Conservation (phyloP, 1,140 invertebrate genomes). For the Yoshiicerus persimilis region DNA sequence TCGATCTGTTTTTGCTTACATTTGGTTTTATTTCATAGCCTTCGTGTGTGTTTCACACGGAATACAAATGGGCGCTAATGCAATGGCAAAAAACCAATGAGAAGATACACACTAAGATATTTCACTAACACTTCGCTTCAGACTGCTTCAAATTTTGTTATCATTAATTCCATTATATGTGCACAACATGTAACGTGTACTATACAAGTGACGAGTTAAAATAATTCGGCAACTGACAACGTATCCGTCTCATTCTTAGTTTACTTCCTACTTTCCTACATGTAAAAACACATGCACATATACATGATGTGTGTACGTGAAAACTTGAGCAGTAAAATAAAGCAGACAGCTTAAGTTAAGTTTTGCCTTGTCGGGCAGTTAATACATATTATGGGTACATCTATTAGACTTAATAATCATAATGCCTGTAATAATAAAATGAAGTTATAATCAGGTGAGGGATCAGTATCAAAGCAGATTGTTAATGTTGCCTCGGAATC, state of each 20-base stretch:
- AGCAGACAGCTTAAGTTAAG: background rate
- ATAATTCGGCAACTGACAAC: background rate
- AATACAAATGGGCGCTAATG: slow-evolving; percentile 4
- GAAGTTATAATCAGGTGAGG: background rate
- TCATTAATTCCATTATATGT: background rate
- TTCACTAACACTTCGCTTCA: background rate
- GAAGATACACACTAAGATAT: background rate
- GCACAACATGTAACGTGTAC: background rate
- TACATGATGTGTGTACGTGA: too few relatives aligned
- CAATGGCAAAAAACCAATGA: background rate
- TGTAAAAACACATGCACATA: too few relatives aligned
- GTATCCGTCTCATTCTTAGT: background rate
- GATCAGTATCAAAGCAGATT: background rate
- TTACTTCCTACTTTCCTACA: too few relatives aligned
- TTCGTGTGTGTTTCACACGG: background rate
- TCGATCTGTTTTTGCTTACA: background rate
- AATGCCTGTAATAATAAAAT: background rate
- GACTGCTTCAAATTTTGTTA: background rate
- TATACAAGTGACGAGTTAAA: background rate
- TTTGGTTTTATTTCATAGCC: slow-evolving; percentile 5
- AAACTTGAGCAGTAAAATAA: background rate
- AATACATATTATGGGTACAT: background rate
- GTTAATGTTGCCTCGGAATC: background rate
- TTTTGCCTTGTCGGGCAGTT: background rate
- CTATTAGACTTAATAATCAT: background rate